A percentile compares a stretch with the other conserved stretches of the same genome.
These are phyloP conservation scores for Taurulus bubalis DNA, from an alignment of 2,113 vertebrate species.

Conservation along the genomic window DNA sequence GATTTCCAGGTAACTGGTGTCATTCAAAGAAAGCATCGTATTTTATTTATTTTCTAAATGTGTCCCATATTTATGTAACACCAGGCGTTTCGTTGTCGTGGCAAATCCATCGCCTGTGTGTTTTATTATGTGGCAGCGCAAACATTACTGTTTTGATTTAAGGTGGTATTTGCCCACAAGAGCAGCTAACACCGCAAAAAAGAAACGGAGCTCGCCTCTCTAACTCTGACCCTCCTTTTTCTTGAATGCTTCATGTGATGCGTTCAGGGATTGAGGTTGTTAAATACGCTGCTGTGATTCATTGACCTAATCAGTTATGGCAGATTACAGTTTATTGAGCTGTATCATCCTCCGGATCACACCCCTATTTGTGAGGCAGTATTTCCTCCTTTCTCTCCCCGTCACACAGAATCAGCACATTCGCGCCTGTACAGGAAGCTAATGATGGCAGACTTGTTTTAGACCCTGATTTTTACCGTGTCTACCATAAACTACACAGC, in stretches of 20 bases:
- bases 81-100: neutral
- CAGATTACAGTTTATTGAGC: constrained; percentile 47
- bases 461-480: neutral
- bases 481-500: neutral
- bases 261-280: constrained; percentile 10
- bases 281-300: constrained; percentile 13
- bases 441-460: constrained; percentile 27
- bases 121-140: neutral
- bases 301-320: constrained; percentile 19
- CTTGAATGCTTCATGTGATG: neutral
- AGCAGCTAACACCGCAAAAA: constrained; percentile 1
- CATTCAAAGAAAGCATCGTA: constrained; percentile 12
- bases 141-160: neutral
- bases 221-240: constrained; percentile 5
- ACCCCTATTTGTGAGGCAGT: constrained; percentile 25
- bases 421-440: constrained; percentile 75
- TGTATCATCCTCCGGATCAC: constrained; percentile 28
- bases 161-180: neutral
- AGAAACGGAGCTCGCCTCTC: neutral
- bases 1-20: constrained; percentile 47
- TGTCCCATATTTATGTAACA: neutral
- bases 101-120: neutral
- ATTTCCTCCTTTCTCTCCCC: constrained; percentile 26
- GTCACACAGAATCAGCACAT: constrained; percentile 48
- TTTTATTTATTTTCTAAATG: neutral